Percentiles rank a stretch among this genome's conserved stretches.
phyloP scores from a whole-genome alignment of 2,113 vertebrate genomes.

The Pyxicephalus adspersus region DNA sequence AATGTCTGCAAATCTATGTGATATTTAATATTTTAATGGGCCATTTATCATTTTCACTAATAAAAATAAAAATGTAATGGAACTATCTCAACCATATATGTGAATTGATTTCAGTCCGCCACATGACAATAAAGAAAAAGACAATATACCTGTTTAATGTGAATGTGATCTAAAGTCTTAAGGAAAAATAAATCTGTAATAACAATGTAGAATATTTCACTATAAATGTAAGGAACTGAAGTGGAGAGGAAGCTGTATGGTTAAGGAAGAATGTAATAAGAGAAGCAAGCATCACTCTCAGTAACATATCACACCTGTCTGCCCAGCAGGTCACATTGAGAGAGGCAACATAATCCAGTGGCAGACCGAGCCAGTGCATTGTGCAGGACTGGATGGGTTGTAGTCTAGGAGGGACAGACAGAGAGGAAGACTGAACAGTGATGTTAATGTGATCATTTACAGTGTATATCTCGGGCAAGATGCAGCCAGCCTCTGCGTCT shows the following conservation, averaged over 20 bases:
- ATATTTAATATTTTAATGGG: no score
- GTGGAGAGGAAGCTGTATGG: not conserved
- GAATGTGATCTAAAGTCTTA: no score
- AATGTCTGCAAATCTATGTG: no score
- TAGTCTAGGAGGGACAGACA: not conserved
- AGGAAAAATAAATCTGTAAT: no score
- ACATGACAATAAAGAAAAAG: no score
- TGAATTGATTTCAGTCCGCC: no score
- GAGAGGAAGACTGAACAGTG: not conserved
- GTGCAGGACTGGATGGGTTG: conserved; percentile 1
- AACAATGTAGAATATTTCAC: no score
- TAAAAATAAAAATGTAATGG: no score
- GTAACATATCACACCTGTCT: conserved; percentile 46
- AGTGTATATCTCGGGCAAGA: conserved; percentile 15
- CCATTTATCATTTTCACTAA: no score
- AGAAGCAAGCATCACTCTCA: conserved; percentile 26
- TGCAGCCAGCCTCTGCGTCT: conserved; percentile 28
- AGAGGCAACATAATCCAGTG: not conserved
- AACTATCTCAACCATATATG: no score
- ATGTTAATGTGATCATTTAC: conserved; percentile 22
- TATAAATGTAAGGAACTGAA: not conserved
- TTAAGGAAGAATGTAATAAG: not conserved
- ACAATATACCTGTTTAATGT: no score
- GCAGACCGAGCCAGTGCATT: not conserved
- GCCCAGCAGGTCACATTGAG: conserved; percentile 37